A percentile compares a stretch with the other conserved stretches of the same genome.
Conservation (phyloP, 2,113 vertebrate genomes). For the Sebastes schlegelii region DNA sequence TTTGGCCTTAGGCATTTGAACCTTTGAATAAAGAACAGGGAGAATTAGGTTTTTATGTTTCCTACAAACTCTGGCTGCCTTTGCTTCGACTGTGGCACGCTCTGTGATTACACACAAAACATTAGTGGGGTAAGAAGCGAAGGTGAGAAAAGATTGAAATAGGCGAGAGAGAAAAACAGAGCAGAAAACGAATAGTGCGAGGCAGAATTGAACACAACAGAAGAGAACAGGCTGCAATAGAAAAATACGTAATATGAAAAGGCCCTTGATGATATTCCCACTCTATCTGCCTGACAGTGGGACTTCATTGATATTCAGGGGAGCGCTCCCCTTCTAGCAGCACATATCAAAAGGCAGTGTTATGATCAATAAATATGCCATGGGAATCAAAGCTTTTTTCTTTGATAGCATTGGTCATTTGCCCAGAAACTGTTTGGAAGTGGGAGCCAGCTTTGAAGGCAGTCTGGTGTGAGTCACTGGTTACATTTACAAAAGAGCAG, state of each 20-base stretch:
- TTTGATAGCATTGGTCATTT: conserved; percentile 79
- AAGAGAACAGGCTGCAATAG: conserved; percentile 68
- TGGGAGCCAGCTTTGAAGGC: conserved; percentile 59
- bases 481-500: conserved; percentile 71
- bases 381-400: conserved; percentile 76
- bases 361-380: conserved; percentile 82
- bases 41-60: conserved; percentile 30
- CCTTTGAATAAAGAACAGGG: conserved; percentile 36
- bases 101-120: conserved; percentile 51
- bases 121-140: conserved; percentile 47
- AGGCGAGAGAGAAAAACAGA: conserved; percentile 1
- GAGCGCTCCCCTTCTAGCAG: conserved; percentile 64
- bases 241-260: conserved; percentile 77
- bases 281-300: conserved; percentile 75
- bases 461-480: conserved; percentile 65
- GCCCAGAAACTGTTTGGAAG: conserved; percentile 77
- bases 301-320: conserved; percentile 77
- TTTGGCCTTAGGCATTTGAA: conserved; percentile 55
- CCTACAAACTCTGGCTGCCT: conserved; percentile 16
- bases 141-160: conserved; percentile 55
- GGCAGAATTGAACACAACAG: conserved; percentile 68
- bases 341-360: conserved; percentile 79
- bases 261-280: conserved; percentile 75
- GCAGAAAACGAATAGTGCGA: conserved; percentile 64
- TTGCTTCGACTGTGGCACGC: conserved; percentile 19